Evolutionary conservation across 2,888 invertebrate genomes (phyloP), one percentile per base, ranked within the genome.

Genomic region (Pilophorus perplexus): DNA sequence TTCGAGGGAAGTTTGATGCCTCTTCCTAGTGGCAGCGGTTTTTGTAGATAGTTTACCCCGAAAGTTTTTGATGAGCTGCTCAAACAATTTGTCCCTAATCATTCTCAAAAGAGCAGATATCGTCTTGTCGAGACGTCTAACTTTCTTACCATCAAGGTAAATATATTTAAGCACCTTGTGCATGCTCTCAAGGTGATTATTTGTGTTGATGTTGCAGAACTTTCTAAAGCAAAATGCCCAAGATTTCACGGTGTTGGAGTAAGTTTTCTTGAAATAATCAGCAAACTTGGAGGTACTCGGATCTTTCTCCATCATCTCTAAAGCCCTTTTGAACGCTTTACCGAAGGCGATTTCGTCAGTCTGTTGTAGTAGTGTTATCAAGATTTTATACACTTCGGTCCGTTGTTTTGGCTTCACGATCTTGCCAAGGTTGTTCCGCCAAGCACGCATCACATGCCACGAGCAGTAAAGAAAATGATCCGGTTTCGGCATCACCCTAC

Each of bases 381-480:
- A n/a, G 44, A 6, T 14, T 42, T 14, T 8, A 12, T 14, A 42
- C 5, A 12, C 14, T 42, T 14, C 8, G 10, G n/a, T n/a, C 28
- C 40, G 8, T 14, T 12, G 10, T 38, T 14, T 12, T 16, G 42
- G 16, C 40, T 64, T 1, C n/a, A n/a, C n/a, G n/a, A 72, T 65
- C 70, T 71, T 72, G 12, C 12, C 12, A 23, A 72, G 60, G n/a
- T 72, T 64, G 10, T 64, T 54, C 6, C 68, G 25, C 72, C 72
- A 73, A 28, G 69, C 69, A 16, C 68, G 37, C 46, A 73, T 73
- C 5, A 74, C 68, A 44, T 72, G 71, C 74, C 74, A 74, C 4
- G 67, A 55, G 60, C 73, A 74, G 54, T 70, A 67, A 27, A 73
- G 57, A 50, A 64, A 10, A 10, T 10, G 33, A 8, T 6, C 10